Conservation (phyloP, 2,113 vertebrate species). For the Patagioenas fasciata region DNA sequence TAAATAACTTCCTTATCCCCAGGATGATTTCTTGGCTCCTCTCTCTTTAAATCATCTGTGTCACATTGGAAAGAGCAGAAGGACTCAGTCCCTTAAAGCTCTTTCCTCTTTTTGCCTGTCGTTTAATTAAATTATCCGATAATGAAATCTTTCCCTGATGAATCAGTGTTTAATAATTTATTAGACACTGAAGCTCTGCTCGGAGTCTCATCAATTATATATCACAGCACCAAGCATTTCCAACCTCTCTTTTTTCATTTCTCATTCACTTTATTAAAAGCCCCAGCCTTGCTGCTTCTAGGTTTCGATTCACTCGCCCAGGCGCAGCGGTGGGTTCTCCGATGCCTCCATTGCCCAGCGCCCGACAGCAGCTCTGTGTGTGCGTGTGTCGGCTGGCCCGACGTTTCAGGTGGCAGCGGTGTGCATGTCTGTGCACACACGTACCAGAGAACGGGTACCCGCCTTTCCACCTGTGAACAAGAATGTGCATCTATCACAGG, state of each 20-base stretch:
- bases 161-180: constrained; percentile 82
- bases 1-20: neutral
- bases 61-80: constrained; percentile 33
- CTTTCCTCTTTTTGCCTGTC: constrained; percentile 64
- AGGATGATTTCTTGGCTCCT: constrained; percentile 9
- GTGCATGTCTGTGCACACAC: neutral
- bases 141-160: constrained; percentile 83
- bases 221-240: constrained; percentile 67
- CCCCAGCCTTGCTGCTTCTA: neutral
- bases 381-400: neutral
- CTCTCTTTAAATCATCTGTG: constrained; percentile 55
- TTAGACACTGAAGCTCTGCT: constrained; percentile 72
- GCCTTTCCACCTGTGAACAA: neutral
- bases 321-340: neutral
- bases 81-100: constrained; percentile 62
- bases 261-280: constrained; percentile 62
- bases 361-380: neutral
- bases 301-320: neutral
- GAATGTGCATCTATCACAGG: neutral
- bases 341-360: neutral
- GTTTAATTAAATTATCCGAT: constrained; percentile 84
- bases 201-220: constrained; percentile 79
- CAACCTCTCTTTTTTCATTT: constrained; percentile 61
- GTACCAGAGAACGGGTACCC: neutral
- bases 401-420: neutral